Evolutionary conservation across 1,140 invertebrate genomes (phyloP).

Genomic region (Arctopsyche grandis): DNA sequence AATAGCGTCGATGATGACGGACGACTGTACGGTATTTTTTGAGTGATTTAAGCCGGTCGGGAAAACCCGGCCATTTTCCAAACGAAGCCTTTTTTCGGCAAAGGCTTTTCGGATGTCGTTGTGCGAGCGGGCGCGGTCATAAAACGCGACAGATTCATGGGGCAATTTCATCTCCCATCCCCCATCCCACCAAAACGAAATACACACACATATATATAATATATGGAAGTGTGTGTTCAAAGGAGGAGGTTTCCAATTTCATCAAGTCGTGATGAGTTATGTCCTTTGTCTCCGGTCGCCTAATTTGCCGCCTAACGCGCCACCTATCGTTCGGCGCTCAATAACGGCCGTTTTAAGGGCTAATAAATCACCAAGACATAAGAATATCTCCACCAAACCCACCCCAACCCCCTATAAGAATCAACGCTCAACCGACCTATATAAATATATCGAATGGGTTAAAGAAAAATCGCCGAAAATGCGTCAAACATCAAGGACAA

Average conservation of each 20-base stretch:
- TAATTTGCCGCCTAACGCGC: constrained; percentile 12
- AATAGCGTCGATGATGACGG: too few species aligned
- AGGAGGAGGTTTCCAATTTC: constrained; percentile 27
- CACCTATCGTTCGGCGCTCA: constrained; percentile 23
- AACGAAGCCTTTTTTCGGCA: too few species aligned
- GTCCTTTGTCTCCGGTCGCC: constrained; percentile 31
- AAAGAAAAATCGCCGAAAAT: too few species aligned
- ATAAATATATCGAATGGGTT: too few species aligned
- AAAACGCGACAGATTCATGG: constrained; percentile 3
- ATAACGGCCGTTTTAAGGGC: constrained; percentile 25
- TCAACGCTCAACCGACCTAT: too few species aligned
- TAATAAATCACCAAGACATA: constrained; percentile 24
- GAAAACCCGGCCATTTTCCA: neutral
- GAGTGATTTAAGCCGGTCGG: too few species aligned
- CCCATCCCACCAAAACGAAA: neutral
- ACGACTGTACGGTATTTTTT: too few species aligned
- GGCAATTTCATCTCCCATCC: neutral
- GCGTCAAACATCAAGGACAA: too few species aligned
- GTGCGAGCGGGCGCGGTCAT: neutral
- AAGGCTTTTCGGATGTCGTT: too few species aligned
- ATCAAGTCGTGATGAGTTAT: constrained; percentile 24
- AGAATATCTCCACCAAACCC: constrained; percentile 9
- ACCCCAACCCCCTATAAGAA: neutral
- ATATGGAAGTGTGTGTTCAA: neutral
- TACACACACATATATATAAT: neutral